Evolutionary conservation across 2,888 invertebrate species (phyloP).

Genomic region (Tetragonisca angustula): DNA sequence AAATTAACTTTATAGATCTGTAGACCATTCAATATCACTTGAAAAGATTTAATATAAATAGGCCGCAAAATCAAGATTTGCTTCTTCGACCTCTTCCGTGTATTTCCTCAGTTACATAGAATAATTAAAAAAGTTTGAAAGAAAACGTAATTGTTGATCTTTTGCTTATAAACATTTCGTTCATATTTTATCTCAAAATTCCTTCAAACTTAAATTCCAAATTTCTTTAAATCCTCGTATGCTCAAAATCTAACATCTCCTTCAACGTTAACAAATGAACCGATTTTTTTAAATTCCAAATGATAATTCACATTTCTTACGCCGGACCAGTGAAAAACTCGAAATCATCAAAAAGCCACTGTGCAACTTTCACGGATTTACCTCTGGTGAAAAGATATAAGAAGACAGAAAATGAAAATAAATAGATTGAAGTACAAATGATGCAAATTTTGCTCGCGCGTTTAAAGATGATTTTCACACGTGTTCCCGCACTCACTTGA

Average conservation of each 20-base stretch:
- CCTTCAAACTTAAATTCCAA: background rate
- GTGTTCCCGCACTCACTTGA: constrained; percentile 8
- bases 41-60: background rate
- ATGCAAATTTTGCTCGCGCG: background rate
- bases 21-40: background rate
- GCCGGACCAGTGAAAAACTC: background rate
- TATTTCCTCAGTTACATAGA: no score
- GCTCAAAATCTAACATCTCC: background rate
- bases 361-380: no score
- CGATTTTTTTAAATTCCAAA: background rate
- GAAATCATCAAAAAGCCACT: background rate
- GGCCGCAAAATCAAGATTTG: background rate
- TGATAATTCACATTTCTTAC: background rate
- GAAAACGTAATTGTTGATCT: background rate
- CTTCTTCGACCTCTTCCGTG: background rate
- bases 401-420: background rate
- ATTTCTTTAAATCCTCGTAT: background rate
- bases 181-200: background rate
- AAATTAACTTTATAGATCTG: background rate
- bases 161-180: background rate
- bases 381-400: background rate
- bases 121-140: no score
- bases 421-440: background rate
- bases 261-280: background rate
- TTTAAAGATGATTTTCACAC: background rate